These are phyloP conservation scores for Luperina nickerlii DNA, from an alignment of 2,888 invertebrate species.

Conservation along the genomic window DNA sequence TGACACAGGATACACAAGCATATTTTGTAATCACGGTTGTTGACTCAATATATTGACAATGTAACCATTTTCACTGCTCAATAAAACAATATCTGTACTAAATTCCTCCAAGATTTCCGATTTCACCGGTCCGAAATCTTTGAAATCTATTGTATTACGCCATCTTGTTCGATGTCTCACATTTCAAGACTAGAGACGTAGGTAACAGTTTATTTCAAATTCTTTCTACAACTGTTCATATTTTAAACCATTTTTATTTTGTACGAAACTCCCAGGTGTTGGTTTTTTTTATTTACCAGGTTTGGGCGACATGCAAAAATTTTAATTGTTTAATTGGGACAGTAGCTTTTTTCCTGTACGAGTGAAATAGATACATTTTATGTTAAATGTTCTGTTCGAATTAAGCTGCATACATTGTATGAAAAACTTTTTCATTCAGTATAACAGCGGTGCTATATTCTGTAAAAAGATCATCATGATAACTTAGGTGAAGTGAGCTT, in stretches of 20 bases:
- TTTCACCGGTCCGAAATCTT: slow-evolving; percentile 46
- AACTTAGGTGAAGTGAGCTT: no score
- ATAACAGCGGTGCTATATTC: no score
- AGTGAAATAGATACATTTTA: slow-evolving; percentile 2
- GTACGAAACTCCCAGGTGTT: background rate
- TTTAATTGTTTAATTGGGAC: slow-evolving; percentile 39
- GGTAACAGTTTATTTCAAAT: slow-evolving; percentile 62
- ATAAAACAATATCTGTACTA: slow-evolving; percentile 26
- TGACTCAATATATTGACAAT: slow-evolving; percentile 8
- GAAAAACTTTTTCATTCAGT: background rate
- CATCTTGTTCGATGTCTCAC: slow-evolving; percentile 58
- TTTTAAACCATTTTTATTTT: slow-evolving; percentile 44
- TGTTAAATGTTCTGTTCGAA: slow-evolving; percentile 12
- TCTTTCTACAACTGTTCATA: slow-evolving; percentile 33
- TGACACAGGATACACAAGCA: background rate
- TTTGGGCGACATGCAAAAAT: slow-evolving; percentile 6
- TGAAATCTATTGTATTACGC: slow-evolving; percentile 60
- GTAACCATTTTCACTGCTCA: slow-evolving; percentile 1
- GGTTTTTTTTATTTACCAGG: background rate
- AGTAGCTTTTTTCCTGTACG: slow-evolving; percentile 12
- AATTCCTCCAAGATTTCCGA: slow-evolving; percentile 39
- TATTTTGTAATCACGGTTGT: background rate
- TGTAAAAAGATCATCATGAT: no score
- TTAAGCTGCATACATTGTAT: background rate
- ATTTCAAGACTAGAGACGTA: slow-evolving; percentile 41